phyloP scores from a whole-genome alignment of 2,888 invertebrate genomes.

The Drosophila formosana region DNA sequence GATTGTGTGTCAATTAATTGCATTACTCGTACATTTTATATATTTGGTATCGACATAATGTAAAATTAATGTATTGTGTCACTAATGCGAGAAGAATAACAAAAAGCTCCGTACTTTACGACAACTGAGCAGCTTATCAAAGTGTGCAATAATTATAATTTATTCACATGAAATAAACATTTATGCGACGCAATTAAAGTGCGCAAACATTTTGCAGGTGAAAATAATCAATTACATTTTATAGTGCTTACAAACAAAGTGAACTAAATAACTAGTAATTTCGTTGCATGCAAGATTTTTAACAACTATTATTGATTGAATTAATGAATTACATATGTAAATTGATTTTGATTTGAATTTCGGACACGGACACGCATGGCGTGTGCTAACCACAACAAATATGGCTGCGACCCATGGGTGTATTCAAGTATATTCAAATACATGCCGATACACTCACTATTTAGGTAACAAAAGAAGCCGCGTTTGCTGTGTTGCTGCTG shows the following conservation, averaged over 20 bases:
- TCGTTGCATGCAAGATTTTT: neutral
- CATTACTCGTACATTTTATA: constrained; percentile 32
- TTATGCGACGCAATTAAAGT: constrained; percentile 14
- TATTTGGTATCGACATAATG: constrained; percentile 34
- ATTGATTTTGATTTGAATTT: constrained; percentile 38
- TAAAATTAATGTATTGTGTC: constrained; percentile 42
- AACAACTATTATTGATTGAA: neutral
- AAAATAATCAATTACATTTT: neutral
- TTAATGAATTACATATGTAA: constrained; percentile 17
- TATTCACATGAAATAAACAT: constrained; percentile 11
- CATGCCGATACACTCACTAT: constrained; percentile 20
- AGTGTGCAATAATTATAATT: constrained; percentile 4
- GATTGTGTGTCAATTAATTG: constrained; percentile 47
- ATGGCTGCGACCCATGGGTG: neutral
- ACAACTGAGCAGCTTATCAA: neutral
- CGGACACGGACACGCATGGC: constrained; percentile 26
- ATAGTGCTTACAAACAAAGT: neutral
- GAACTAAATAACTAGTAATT: constrained; percentile 9
- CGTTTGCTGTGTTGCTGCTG: constrained; percentile 13
- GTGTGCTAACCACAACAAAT: constrained; percentile 1
- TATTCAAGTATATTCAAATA: constrained; percentile 13
- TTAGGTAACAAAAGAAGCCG: constrained; percentile 41
- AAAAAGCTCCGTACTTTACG: neutral
- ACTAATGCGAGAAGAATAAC: constrained; percentile 5
- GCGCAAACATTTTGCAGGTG: neutral